These are phyloP conservation scores for Polydrusus tereticollis DNA, from an alignment of 2,888 invertebrate genomes.

Conservation along the genomic window DNA sequence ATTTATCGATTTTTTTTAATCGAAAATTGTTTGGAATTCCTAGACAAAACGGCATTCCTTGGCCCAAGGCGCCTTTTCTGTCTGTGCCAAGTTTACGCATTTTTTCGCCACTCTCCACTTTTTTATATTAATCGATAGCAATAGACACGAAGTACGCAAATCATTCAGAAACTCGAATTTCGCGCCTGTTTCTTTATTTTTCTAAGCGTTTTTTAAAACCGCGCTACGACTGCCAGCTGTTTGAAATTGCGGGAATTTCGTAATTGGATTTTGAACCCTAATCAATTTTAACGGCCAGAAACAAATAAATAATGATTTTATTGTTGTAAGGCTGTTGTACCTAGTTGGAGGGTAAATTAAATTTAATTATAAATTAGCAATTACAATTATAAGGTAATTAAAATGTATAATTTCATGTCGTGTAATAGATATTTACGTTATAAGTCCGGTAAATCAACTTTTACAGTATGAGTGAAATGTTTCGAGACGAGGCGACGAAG, in stretches of 20 bases:
- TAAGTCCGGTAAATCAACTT: no score
- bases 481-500: no score
- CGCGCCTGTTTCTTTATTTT: background rate
- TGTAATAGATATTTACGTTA: no score
- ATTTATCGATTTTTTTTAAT: background rate
- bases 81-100: conserved; percentile 1
- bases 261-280: conserved; percentile 6
- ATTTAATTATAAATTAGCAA: no score
- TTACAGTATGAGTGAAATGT: no score
- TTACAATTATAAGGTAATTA: no score
- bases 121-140: conserved; percentile 1
- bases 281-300: conserved; percentile 3
- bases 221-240: conserved; percentile 4
- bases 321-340: background rate
- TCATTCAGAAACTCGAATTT: conserved; percentile 5
- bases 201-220: background rate
- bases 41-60: background rate
- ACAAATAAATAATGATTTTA: background rate
- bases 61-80: background rate
- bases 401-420: no score
- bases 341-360: background rate
- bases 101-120: background rate
- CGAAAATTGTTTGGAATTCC: conserved; percentile 3
- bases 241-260: conserved; percentile 9
- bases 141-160: background rate